Conservation (phyloP, 2,888 invertebrate species). For the Zele albiditarsus region DNA sequence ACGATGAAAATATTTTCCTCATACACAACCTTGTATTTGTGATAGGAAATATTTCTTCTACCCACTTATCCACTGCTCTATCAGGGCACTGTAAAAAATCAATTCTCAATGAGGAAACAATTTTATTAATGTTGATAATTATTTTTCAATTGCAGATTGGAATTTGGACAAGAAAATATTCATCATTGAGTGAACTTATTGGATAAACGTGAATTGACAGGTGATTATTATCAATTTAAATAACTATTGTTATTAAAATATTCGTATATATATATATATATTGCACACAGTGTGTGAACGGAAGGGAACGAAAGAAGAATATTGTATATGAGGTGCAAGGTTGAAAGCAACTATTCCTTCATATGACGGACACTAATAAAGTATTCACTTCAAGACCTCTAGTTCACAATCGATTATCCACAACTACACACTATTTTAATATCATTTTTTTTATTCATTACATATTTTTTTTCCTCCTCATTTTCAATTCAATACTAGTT, state of each 20-base stretch:
- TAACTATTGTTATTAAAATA: neutral
- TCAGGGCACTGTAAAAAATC: constrained; percentile 18
- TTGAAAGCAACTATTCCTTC: neutral
- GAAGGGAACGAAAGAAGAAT: neutral
- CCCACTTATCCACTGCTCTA: neutral
- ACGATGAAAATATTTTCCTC: neutral
- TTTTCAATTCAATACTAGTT: neutral
- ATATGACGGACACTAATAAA: neutral
- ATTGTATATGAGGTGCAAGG: neutral
- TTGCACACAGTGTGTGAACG: too few relatives aligned
- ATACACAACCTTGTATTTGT: neutral
- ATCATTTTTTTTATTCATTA: neutral
- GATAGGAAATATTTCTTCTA: neutral
- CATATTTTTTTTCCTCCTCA: neutral
- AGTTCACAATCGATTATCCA: constrained; percentile 20
- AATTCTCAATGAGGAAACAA: neutral
- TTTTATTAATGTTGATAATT: neutral
- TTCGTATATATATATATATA: neutral
- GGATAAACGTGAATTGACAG: neutral
- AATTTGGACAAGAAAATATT: neutral
- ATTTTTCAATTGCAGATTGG: neutral
- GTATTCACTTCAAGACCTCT: constrained; percentile 10
- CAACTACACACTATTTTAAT: neutral
- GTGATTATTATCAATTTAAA: neutral
- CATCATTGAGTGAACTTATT: neutral